Percentiles rank a stretch among this genome's conserved stretches.
These are phyloP conservation scores for Hemichromis elongatus DNA, from an alignment of 2,113 vertebrate genomes.

Conservation along the genomic window DNA sequence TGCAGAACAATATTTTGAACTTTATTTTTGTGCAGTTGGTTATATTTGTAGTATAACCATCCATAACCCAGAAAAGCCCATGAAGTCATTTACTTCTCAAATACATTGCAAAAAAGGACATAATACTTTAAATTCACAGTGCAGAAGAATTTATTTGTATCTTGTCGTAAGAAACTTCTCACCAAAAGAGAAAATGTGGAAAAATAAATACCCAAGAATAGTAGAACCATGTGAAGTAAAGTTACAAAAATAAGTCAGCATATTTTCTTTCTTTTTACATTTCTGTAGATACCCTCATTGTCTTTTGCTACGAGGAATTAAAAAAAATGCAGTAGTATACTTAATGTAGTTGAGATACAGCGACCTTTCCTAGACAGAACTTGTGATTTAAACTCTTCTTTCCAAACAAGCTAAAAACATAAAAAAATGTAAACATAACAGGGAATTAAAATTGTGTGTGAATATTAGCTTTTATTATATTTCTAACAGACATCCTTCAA, in stretches of 20 bases:
- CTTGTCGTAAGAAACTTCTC: constrained; percentile 31
- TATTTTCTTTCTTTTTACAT: constrained; percentile 20
- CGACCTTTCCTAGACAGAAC: not conserved
- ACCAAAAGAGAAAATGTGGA: constrained; percentile 31
- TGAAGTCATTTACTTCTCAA: not conserved
- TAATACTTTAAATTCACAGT: not conserved
- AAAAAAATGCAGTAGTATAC: not conserved
- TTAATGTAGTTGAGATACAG: not conserved
- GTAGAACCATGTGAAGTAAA: not conserved
- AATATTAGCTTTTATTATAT: not conserved
- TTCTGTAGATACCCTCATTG: not conserved
- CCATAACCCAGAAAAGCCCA: not conserved
- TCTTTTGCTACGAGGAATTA: not conserved
- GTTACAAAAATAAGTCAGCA: constrained; percentile 34
- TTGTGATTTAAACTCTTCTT: not conserved
- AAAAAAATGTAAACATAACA: constrained; percentile 30
- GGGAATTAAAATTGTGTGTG: not conserved
- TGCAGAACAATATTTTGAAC: not conserved
- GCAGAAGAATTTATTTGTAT: constrained; percentile 45
- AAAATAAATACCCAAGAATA: constrained; percentile 60
- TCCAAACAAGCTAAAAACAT: not conserved
- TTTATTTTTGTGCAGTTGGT: not conserved
- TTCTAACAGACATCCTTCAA: not conserved
- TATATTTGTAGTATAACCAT: not conserved
- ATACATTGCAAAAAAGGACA: not conserved